phyloP scores from a whole-genome alignment of 2,888 invertebrate genomes.

The Yponomeuta sedellus region DNA sequence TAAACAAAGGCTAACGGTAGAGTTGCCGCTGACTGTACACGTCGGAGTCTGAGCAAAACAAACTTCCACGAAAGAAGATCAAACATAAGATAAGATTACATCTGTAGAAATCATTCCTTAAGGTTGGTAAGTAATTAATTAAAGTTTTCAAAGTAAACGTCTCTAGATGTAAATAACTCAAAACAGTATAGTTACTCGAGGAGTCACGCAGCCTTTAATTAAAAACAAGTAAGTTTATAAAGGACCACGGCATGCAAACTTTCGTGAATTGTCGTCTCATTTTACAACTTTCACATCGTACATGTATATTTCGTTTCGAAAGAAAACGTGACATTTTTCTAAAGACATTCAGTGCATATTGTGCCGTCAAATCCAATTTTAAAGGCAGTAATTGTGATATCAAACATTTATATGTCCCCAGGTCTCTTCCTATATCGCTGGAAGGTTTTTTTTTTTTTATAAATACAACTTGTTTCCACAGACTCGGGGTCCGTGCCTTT shows the following conservation, averaged over 20 bases:
- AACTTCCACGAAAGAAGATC: slow-evolving; percentile 13
- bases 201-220: slow-evolving; percentile 8
- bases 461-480: too few relatives aligned
- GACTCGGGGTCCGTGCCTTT: too few relatives aligned
- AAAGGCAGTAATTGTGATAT: too few relatives aligned
- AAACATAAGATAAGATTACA: background rate
- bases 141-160: slow-evolving; percentile 5
- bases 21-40: background rate
- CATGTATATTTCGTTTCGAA: background rate
- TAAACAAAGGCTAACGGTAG: background rate
- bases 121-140: slow-evolving; percentile 12
- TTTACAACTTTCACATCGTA: background rate
- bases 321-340: background rate
- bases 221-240: slow-evolving; percentile 8
- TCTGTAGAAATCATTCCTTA: slow-evolving; percentile 2
- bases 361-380: too few relatives aligned
- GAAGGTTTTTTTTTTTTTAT: too few relatives aligned
- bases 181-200: slow-evolving; percentile 1
- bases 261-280: background rate
- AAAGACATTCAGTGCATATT: background rate
- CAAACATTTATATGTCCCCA: too few relatives aligned
- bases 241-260: background rate
- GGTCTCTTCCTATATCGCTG: too few relatives aligned
- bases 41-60: background rate
- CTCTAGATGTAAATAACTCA: slow-evolving; percentile 9